Conservation (phyloP, 2,888 invertebrate genomes). For the Synergus gifuensis region DNA sequence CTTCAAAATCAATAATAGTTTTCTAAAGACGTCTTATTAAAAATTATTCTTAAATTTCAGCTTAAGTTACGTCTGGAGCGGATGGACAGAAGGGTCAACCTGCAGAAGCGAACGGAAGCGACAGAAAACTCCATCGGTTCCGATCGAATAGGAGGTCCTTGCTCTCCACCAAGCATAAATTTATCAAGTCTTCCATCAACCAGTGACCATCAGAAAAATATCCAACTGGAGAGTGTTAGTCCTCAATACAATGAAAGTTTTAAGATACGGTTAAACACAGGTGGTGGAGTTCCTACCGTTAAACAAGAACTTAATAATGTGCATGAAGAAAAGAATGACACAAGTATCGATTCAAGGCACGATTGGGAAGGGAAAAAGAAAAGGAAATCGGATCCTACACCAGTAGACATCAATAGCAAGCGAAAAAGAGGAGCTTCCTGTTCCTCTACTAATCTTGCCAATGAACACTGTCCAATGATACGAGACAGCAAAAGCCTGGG, state of each 20-base stretch:
- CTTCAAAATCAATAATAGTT: not conserved
- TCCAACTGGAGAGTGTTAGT: conserved; percentile 63
- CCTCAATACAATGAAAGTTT: conserved; percentile 73
- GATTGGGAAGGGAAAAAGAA: conserved; percentile 74
- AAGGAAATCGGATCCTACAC: conserved; percentile 70
- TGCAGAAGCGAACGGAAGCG: conserved; percentile 76
- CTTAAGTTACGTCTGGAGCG: conserved; percentile 83
- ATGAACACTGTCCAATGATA: conserved; percentile 70
- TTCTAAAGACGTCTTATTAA: not conserved
- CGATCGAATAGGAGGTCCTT: conserved; percentile 67
- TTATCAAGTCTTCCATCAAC: conserved; percentile 62
- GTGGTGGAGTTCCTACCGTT: conserved; percentile 74
- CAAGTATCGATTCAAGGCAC: conserved; percentile 58
- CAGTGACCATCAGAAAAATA: conserved; percentile 65
- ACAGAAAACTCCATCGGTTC: conserved; percentile 69
- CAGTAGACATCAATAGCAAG: conserved; percentile 64
- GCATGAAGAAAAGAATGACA: conserved; percentile 68
- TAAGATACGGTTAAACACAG: conserved; percentile 75
- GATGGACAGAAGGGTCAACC: conserved; percentile 82
- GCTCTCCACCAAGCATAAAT: conserved; percentile 71
- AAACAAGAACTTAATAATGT: conserved; percentile 72
- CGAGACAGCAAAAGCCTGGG: conserved; percentile 61
- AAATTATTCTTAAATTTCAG: conserved; percentile 77
- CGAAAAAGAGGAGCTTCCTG: conserved; percentile 75
- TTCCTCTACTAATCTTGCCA: conserved; percentile 71